Evolutionary conservation across 37 sponge, comb jelly and placozoan genomes (phyloP), one percentile per base, ranked within the genome.

Genomic region (Halisarca cf. caerulea): DNA sequence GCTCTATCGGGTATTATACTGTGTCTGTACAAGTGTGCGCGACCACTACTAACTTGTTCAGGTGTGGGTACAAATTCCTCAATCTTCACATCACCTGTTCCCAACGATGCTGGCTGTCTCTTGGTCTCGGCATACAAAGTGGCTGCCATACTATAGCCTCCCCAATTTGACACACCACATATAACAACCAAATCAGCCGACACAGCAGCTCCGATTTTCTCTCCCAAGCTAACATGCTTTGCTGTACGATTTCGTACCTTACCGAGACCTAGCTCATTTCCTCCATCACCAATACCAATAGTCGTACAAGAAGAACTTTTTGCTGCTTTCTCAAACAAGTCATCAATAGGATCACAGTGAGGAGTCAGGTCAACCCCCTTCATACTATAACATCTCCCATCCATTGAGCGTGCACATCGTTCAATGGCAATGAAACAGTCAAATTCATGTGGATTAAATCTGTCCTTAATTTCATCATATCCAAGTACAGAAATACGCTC

Each of bases 231-330:
- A 23, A 95, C 88, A 32, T 84, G 44, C 55, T 80, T 17, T 34
- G 28, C 70, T 9, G 91, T 92, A 27, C 69, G 33, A 1, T 89
- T 81, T 23, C 41, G 28, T 0, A 95, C 89, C 81, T 95, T 95
- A 0, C 96, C 98, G 90, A 98, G 86, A 0, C 98, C 98, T n/a
- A 95, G 64, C 78, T 98, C 98, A 86, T 98, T 98, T 15, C 98
- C 98, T 21, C 98, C 94, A 80, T 98, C 98, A 18, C 98, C 98
- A 27, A 98, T 85, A 6, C 90, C 84, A 37, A 97, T 91, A 21
- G 98, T 88, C 2, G 68, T 89, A 27, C 89, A 51, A 0, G 15
- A 55, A 7, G 66, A 82, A 74, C 79, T 80, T 0, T 30, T 18
- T 20, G n/a, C 8, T 39, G 90, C 92, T 30, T 23, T 36, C 20